phyloP scores from a whole-genome alignment of 2,888 invertebrate species.

The Eutolmus rufibarbis region DNA sequence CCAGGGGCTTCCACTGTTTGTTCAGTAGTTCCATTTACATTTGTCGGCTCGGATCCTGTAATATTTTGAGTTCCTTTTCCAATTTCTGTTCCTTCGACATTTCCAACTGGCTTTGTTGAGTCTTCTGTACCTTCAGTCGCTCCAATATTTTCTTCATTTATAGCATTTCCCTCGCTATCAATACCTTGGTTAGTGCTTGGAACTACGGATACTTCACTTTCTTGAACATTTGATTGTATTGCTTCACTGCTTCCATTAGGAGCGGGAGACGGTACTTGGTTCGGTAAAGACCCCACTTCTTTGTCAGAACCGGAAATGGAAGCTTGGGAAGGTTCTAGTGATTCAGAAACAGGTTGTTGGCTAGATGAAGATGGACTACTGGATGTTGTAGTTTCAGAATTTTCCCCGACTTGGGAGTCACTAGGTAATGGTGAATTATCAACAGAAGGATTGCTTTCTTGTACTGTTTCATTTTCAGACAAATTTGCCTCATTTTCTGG shows the following conservation, averaged over 20 bases:
- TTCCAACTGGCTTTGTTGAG: not conserved
- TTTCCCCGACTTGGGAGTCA: not conserved
- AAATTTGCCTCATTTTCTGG: not conserved
- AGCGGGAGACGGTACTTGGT: not conserved
- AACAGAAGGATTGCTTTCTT: not conserved
- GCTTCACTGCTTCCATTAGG: not conserved
- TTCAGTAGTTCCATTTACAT: not conserved
- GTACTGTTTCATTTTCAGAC: not conserved
- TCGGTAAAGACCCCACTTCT: not conserved
- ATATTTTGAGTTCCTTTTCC: not conserved
- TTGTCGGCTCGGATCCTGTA: not conserved
- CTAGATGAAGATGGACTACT: not conserved
- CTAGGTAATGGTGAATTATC: not conserved
- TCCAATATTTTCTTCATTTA: not conserved
- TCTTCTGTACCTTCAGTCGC: not conserved
- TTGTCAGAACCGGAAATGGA: not conserved
- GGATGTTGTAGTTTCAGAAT: not conserved
- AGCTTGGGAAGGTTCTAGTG: no score
- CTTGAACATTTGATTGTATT: not conserved
- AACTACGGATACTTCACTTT: not conserved
- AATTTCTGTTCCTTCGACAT: not conserved
- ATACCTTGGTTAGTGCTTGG: not conserved
- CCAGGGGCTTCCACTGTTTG: not conserved
- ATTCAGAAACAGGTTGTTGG: not conserved
- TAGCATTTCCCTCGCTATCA: not conserved